These are phyloP conservation scores for Dendrocincla fuliginosa DNA, from an alignment of 2,797 vertebrate species.

Conservation along the genomic window DNA sequence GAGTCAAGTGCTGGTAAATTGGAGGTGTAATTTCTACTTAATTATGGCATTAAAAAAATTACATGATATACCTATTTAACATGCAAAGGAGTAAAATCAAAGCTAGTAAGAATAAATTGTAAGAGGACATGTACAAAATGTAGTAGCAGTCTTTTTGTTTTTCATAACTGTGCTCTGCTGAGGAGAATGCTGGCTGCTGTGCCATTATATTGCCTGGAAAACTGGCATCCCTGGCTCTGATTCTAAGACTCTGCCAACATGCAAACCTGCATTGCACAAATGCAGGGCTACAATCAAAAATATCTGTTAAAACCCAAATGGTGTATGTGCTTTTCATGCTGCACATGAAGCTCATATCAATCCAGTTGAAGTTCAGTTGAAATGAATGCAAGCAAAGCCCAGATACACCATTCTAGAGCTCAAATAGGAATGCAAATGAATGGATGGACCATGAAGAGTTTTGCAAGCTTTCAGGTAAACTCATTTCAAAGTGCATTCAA, in stretches of 20 bases:
- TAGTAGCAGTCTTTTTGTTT: not conserved
- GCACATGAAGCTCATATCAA: not conserved
- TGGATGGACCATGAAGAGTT: not conserved
- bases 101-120: slow-evolving; percentile 40
- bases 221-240: not conserved
- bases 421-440: not conserved
- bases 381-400: not conserved
- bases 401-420: not conserved
- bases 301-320: not conserved
- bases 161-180: not conserved
- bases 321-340: not conserved
- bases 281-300: not conserved
- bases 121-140: not conserved
- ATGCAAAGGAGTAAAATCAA: slow-evolving; percentile 62
- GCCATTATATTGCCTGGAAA: not conserved
- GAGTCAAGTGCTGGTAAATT: slow-evolving; percentile 65
- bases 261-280: not conserved
- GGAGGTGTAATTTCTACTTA: slow-evolving; percentile 64
- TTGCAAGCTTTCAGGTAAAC: not conserved
- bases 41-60: slow-evolving; percentile 60
- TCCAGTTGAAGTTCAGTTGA: not conserved
- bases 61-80: slow-evolving; percentile 45
- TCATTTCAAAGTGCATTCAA: not conserved
- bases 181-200: not conserved
- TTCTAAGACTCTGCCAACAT: not conserved